These are phyloP conservation scores for Serrognathus titanus DNA, from an alignment of 2,888 invertebrate species.

Conservation along the genomic window DNA sequence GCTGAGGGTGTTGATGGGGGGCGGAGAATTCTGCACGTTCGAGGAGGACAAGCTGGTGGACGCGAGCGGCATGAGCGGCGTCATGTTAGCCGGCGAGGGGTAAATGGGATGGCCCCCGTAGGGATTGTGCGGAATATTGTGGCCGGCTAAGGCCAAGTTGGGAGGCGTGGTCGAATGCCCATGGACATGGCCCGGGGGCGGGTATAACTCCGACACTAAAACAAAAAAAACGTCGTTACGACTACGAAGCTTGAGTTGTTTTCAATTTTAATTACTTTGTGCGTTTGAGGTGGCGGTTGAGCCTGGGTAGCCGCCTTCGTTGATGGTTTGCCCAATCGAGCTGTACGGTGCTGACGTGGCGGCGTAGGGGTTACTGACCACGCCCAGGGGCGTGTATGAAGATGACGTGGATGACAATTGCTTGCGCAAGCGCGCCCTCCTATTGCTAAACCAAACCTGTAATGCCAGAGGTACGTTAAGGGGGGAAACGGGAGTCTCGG, in stretches of 20 bases:
- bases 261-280: conserved; percentile 26
- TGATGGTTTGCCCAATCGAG: conserved; percentile 50
- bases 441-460: conserved; percentile 97
- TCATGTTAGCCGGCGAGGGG: conserved; percentile 33
- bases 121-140: conserved; percentile 34
- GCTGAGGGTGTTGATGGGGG: neutral
- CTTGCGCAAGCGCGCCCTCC: conserved; percentile 89
- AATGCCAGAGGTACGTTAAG: conserved; percentile 26
- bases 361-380: conserved; percentile 50
- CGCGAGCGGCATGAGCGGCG: conserved; percentile 45
- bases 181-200: conserved; percentile 44
- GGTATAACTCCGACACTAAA: conserved; percentile 46
- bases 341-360: conserved; percentile 54
- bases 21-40: conserved; percentile 47
- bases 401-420: conserved; percentile 59
- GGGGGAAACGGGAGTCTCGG: too few relatives aligned
- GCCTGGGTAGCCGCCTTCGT: conserved; percentile 47
- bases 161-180: conserved; percentile 46
- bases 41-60: conserved; percentile 49
- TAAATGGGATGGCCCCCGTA: conserved; percentile 44
- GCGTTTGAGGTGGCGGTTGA: conserved; percentile 39
- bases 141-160: conserved; percentile 40
- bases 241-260: neutral
- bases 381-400: conserved; percentile 50
- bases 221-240: conserved; percentile 11